A percentile compares a stretch with the other conserved stretches of the same genome.
Evolutionary conservation across 2,888 invertebrate genomes (phyloP).

Genomic region (Rhingia campestris): DNA sequence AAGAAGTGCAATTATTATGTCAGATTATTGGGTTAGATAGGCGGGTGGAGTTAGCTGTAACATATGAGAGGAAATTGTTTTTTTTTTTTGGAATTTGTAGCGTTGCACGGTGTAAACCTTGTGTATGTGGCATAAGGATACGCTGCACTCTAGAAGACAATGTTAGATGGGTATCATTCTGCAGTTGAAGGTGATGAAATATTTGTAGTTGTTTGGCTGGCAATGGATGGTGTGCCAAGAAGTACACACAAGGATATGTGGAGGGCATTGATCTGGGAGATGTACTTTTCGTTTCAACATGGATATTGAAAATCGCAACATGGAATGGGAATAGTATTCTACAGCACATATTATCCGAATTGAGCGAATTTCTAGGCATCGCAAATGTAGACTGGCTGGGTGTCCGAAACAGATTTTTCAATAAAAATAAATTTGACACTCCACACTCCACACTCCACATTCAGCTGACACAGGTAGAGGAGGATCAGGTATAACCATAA

Average conservation of each 20-base stretch:
- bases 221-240: background rate
- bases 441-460: no score
- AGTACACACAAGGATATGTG: background rate
- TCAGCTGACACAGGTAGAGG: no score
- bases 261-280: background rate
- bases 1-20: slow-evolving; percentile 24
- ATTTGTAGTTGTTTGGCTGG: background rate
- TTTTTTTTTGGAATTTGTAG: background rate
- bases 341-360: no score
- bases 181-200: slow-evolving; percentile 11
- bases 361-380: no score
- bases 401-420: no score
- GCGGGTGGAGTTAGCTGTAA: background rate
- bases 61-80: background rate
- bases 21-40: slow-evolving; percentile 47
- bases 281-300: background rate
- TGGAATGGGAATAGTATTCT: no score
- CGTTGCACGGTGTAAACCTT: background rate
- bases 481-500: no score
- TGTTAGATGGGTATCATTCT: slow-evolving; percentile 1
- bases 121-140: background rate
- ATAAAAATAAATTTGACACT: no score
- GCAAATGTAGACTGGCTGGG: no score
- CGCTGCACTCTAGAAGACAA: background rate
- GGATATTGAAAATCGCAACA: background rate